Base-by-base conservation (phyloP, 2,113 vertebrate species). In the Thamnaconus septentrionalis region DNA sequence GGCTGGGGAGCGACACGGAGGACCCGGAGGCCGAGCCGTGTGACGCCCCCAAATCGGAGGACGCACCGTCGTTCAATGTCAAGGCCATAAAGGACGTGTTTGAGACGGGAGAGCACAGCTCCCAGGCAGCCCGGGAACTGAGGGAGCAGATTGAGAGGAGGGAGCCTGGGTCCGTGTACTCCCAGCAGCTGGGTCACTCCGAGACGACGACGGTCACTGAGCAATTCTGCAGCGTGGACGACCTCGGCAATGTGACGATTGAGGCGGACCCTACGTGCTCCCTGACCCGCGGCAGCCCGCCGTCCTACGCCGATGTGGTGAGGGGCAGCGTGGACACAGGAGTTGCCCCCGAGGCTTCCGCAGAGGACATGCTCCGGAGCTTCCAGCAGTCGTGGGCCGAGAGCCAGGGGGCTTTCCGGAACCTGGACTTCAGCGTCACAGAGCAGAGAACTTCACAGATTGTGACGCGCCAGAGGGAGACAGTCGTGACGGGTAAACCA, bases 221-320 rank as follows among this genome's bases (percentile, higher is more conserved):
- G 61, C 86, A 85, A 18, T 90, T 93, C 81, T 92, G 91, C 41
- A 77, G 64, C 10, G 3, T 89, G 8, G 93, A 94, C 8, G 79
- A 91, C 9, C 91, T 91, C 46, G 91, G 93, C 44, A 92, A 88
- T 83, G 69, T 83, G 7, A 65, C 76, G 65, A 85, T 70, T 2
- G 87, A 88, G 39, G 61, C 58, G 49, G 85, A 84, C 53, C 85
- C 90, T 48, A 87, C 90, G 66, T 84, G 75, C 54, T 70, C 91
- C 6, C 71, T 81, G 58, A 78, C 85, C 45, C 89, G 90, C 7
- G 92, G 90, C 0, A 94, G 88, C 49, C 95, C 95, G 7, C 95
- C 95, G 0, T 95, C 94, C 40, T 97, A 97, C 5, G 94, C 95
- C 39, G 95, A 96, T 51, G 95, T 97, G 40, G 92, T 97, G 41